These are phyloP conservation scores for Blennius ocellaris DNA, from an alignment of 2,113 vertebrate species.

Conservation along the genomic window DNA sequence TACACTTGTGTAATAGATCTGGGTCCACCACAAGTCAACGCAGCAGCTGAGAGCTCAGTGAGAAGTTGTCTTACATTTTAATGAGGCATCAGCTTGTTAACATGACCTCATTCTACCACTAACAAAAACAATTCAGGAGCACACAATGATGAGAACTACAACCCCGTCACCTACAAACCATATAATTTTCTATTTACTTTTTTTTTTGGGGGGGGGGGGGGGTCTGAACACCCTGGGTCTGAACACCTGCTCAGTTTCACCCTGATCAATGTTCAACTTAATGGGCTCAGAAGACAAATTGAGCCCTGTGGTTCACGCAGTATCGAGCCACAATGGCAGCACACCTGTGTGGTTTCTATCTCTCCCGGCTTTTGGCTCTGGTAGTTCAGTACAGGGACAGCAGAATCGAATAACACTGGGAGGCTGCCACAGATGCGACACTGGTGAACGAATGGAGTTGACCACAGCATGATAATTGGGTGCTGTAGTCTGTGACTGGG, in stretches of 20 bases:
- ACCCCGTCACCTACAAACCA: background rate
- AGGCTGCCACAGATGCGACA: conserved; percentile 54
- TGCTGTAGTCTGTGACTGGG: conserved; percentile 43
- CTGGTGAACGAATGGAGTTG: conserved; percentile 48
- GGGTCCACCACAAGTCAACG: background rate
- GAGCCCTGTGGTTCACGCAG: conserved; percentile 5
- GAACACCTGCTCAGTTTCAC: conserved; percentile 49
- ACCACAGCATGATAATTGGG: conserved; percentile 55
- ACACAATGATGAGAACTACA: conserved; percentile 12
- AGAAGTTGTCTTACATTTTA: background rate
- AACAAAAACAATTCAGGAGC: background rate
- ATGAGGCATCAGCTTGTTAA: background rate
- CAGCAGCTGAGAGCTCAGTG: background rate
- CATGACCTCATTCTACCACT: background rate
- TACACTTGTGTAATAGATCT: background rate
- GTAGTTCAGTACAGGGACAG: conserved; percentile 17
- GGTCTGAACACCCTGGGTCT: background rate
- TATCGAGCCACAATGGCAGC: conserved; percentile 37
- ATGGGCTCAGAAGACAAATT: conserved; percentile 40
- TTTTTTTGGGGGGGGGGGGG: background rate
- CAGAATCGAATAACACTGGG: conserved; percentile 52
- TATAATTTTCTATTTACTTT: conserved; percentile 16
- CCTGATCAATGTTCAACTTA: conserved; percentile 41
- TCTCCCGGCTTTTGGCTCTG: conserved; percentile 30
- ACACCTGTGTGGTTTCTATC: conserved; percentile 53